Evolutionary conservation across 2,113 vertebrate species (phyloP).

Genomic region (Antigone vipio): DNA sequence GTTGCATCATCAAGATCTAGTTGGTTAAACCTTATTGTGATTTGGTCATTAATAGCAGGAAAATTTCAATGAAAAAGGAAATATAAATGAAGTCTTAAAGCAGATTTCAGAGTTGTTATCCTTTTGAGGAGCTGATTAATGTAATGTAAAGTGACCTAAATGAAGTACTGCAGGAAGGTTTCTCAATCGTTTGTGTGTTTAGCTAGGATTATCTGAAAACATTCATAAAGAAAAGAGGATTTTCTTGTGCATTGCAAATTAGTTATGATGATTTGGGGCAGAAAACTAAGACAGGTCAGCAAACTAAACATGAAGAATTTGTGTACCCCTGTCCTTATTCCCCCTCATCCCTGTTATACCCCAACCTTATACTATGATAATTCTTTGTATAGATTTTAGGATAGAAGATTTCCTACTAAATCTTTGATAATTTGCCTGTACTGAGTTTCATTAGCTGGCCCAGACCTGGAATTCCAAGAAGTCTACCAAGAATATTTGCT

Average conservation of each 20-base stretch:
- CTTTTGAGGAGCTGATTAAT: background rate
- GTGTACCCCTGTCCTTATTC: background rate
- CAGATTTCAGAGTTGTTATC: background rate
- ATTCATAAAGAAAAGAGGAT: background rate
- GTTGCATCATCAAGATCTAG: background rate
- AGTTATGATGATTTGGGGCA: background rate
- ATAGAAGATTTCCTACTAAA: background rate
- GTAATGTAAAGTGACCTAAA: background rate
- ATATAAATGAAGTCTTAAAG: background rate
- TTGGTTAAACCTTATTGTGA: background rate
- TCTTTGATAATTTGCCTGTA: background rate
- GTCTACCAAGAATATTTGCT: background rate
- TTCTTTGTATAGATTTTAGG: background rate
- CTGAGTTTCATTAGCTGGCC: background rate
- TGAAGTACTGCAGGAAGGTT: background rate
- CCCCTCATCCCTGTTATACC: rapidly evolving
- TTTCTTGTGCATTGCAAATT: background rate
- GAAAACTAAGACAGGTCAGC: background rate
- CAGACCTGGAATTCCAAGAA: background rate
- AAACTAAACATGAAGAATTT: background rate
- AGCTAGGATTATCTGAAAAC: background rate
- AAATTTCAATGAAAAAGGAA: background rate
- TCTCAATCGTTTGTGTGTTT: background rate
- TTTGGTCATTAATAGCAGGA: background rate
- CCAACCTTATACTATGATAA: background rate